These are phyloP conservation scores for Incurvaria masculella DNA, from an alignment of 2,888 invertebrate species.

Conservation along the genomic window DNA sequence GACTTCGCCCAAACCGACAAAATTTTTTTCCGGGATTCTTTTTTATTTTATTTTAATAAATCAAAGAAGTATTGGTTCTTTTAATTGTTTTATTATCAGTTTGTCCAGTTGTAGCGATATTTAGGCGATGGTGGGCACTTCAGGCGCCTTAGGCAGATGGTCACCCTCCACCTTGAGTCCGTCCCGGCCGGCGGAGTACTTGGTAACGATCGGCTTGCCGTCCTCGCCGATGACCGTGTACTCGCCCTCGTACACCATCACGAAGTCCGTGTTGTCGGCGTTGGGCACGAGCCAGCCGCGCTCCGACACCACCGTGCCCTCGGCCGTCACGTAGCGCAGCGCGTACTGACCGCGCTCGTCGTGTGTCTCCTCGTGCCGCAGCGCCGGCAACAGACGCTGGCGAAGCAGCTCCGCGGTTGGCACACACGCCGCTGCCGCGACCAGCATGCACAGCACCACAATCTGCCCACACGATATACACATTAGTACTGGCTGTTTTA, in stretches of 20 bases:
- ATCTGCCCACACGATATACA: slow-evolving; percentile 20
- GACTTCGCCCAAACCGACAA: too few species aligned
- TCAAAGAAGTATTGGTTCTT: too few species aligned
- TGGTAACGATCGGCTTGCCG: slow-evolving; percentile 26
- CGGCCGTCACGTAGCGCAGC: slow-evolving; percentile 28
- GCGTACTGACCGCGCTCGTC: slow-evolving; percentile 30
- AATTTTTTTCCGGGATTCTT: too few species aligned
- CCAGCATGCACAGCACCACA: slow-evolving; percentile 21
- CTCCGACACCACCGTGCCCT: slow-evolving; percentile 30
- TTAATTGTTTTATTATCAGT: too few species aligned
- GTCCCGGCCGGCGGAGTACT: slow-evolving; percentile 26
- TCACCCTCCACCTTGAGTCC: slow-evolving; percentile 28
- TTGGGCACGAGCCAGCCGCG: slow-evolving; percentile 25
- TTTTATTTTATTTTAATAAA: too few species aligned
- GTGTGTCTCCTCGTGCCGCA: slow-evolving; percentile 27
- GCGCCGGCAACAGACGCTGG: slow-evolving; percentile 22
- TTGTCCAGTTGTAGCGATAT: too few species aligned
- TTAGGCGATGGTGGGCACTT: slow-evolving; percentile 14
- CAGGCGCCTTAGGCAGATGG: slow-evolving; percentile 25
- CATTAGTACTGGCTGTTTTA: too few species aligned
- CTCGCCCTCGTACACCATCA: slow-evolving; percentile 28
- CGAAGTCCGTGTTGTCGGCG: slow-evolving; percentile 22
- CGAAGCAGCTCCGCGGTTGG: slow-evolving; percentile 6
- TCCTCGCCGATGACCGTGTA: slow-evolving; percentile 31
- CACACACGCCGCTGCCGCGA: slow-evolving; percentile 18